Percentiles rank a stretch among this genome's conserved stretches.
Conservation (phyloP, 1,140 invertebrate species). For the Lordiphosa clarofinis region DNA sequence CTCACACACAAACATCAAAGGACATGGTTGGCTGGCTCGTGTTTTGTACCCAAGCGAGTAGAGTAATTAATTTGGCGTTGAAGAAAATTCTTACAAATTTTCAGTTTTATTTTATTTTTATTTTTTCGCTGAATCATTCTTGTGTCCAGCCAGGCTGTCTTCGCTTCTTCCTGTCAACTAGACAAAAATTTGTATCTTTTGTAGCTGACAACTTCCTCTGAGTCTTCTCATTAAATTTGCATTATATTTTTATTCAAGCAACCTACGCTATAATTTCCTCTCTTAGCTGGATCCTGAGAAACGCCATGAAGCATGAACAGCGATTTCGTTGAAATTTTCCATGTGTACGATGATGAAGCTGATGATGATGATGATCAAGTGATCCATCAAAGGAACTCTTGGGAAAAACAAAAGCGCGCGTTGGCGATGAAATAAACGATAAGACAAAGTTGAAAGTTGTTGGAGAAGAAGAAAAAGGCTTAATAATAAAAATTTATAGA, state of each 20-base stretch:
- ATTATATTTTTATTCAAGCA: conserved; percentile 28
- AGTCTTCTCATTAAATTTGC: conserved; percentile 50
- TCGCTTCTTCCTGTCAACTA: conserved; percentile 54
- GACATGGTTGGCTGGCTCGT: conserved; percentile 59
- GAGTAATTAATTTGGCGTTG: conserved; percentile 65
- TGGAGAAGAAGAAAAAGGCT: conserved; percentile 28
- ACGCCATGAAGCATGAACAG: conserved; percentile 59
- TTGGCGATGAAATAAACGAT: conserved; percentile 71
- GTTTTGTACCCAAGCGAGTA: conserved; percentile 18
- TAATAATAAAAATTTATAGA: conserved; percentile 20
- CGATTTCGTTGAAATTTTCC: conserved; percentile 63
- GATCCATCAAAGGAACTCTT: conserved; percentile 60
- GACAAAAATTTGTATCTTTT: conserved; percentile 15
- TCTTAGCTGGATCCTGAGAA: conserved; percentile 47
- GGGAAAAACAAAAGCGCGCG: conserved; percentile 64
- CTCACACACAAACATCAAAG: conserved; percentile 52
- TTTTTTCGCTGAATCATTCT: conserved; percentile 59
- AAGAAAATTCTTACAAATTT: conserved; percentile 27
- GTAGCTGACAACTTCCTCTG: conserved; percentile 44
- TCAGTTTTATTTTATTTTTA: conserved; percentile 25
- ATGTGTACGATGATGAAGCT: conserved; percentile 8
- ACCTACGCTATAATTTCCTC: conserved; percentile 49
- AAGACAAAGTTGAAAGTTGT: conserved; percentile 60
- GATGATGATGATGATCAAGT: conserved; percentile 32
- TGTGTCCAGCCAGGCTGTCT: conserved; percentile 40